phyloP scores from a whole-genome alignment of 2,888 invertebrate genomes.

The Colostygia pectinataria region DNA sequence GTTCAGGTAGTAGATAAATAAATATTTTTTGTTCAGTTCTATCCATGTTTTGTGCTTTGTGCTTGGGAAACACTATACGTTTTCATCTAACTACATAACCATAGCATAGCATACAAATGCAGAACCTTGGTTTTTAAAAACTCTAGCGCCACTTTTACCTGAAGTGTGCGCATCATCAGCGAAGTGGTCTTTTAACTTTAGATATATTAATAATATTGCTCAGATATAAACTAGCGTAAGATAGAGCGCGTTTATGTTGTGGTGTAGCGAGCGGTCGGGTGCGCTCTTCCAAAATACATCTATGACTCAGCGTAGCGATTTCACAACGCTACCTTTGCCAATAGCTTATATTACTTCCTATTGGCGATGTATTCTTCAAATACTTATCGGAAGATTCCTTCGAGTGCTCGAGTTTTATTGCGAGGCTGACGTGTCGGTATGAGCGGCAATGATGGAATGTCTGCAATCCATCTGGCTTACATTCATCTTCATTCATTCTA shows the following conservation, averaged over 20 bases:
- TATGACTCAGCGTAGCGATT: constrained; percentile 71
- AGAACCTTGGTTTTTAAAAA: no score
- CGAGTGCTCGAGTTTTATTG: constrained; percentile 16
- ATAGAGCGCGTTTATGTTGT: constrained; percentile 38
- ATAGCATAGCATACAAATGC: no score
- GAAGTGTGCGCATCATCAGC: constrained; percentile 1
- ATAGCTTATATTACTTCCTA: constrained; percentile 79
- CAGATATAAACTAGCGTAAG: constrained; percentile 40
- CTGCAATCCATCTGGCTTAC: constrained; percentile 1
- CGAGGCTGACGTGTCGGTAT: constrained; percentile 16
- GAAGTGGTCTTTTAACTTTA: constrained; percentile 8
- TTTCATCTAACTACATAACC: no score
- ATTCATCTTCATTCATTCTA: constrained; percentile 11
- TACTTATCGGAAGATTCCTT: constrained; percentile 39
- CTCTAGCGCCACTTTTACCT: neutral
- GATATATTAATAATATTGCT: constrained; percentile 21
- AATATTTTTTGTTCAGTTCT: no score
- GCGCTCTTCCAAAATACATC: constrained; percentile 64
- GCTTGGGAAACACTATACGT: no score
- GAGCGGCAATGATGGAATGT: constrained; percentile 14
- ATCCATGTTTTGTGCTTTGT: no score
- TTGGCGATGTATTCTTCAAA: constrained; percentile 49
- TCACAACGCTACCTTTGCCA: constrained; percentile 78
- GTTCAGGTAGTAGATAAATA: no score
- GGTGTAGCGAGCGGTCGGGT: constrained; percentile 46